Conservation (phyloP, 2,888 invertebrate genomes). For the Odontocerum albicorne region DNA sequence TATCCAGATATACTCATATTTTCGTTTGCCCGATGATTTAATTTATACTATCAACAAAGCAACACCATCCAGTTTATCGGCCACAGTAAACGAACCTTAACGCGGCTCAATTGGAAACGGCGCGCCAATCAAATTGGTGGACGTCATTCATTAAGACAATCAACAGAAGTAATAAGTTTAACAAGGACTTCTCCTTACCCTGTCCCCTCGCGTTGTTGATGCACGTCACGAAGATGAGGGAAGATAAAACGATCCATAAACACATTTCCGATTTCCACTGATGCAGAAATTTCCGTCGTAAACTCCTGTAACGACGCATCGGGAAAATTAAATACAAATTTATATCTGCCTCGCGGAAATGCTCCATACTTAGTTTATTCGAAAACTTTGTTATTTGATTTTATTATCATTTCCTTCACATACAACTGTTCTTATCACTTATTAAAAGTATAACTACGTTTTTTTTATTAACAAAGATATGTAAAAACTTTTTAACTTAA, state of each 20-base stretch:
- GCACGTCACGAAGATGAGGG: conserved; percentile 1
- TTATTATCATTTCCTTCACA: neutral
- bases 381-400: neutral
- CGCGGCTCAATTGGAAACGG: conserved; percentile 18
- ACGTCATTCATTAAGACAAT: conserved; percentile 33
- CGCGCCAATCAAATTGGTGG: conserved; percentile 21
- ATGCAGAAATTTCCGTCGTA: conserved; percentile 36
- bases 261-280: conserved; percentile 42
- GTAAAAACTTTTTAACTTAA: no score
- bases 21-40: no score
- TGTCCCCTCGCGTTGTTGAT: conserved; percentile 5
- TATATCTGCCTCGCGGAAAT: neutral
- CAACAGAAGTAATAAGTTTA: conserved; percentile 20
- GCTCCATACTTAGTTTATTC: conserved; percentile 8
- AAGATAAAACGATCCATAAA: conserved; percentile 40
- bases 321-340: neutral
- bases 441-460: neutral
- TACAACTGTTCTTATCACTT: neutral
- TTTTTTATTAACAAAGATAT: no score
- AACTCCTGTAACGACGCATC: conserved; percentile 15
- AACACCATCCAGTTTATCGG: no score
- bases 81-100: conserved; percentile 24
- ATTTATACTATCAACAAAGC: no score
- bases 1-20: no score
- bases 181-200: conserved; percentile 18